Conservation (phyloP, 2,113 vertebrate species). For the Limanda limanda region DNA sequence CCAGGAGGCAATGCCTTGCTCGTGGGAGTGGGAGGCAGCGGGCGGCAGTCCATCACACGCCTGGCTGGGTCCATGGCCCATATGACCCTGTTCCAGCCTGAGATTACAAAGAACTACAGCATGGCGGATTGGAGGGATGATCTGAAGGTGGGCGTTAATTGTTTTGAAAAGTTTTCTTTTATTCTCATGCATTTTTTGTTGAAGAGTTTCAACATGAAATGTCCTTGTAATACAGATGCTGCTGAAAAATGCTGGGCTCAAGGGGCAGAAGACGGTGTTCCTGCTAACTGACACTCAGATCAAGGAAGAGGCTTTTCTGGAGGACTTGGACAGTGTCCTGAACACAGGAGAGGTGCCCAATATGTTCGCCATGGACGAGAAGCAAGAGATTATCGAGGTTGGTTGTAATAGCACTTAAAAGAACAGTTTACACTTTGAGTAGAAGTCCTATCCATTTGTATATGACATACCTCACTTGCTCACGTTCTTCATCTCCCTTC, state of each 20-base stretch:
- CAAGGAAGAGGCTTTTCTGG: constrained; percentile 95
- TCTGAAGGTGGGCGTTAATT: constrained; percentile 86
- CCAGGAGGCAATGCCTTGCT: constrained; percentile 91
- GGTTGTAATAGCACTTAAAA: not conserved
- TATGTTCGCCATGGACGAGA: constrained; percentile 94
- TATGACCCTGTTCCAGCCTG: constrained; percentile 95
- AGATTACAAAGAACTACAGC: constrained; percentile 95
- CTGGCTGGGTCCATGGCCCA: constrained; percentile 93
- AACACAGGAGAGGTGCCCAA: constrained; percentile 96
- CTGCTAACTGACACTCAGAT: constrained; percentile 94
- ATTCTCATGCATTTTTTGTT: too few species aligned
- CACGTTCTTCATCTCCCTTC: constrained; percentile 9
- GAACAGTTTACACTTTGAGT: not conserved
- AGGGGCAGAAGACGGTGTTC: constrained; percentile 92
- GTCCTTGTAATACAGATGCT: constrained; percentile 78
- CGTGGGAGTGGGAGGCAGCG: constrained; percentile 94
- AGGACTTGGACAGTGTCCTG: constrained; percentile 94
- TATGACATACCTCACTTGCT: constrained; percentile 3
- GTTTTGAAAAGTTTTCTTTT: not conserved
- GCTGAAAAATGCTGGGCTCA: constrained; percentile 89
- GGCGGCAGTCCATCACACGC: constrained; percentile 95
- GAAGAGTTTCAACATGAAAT: not conserved
- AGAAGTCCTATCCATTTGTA: not conserved
- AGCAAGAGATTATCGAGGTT: constrained; percentile 96
- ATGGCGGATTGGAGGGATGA: constrained; percentile 97